These are phyloP conservation scores for Lamellibrachia columna DNA, from an alignment of 2,888 invertebrate genomes.

Conservation along the genomic window DNA sequence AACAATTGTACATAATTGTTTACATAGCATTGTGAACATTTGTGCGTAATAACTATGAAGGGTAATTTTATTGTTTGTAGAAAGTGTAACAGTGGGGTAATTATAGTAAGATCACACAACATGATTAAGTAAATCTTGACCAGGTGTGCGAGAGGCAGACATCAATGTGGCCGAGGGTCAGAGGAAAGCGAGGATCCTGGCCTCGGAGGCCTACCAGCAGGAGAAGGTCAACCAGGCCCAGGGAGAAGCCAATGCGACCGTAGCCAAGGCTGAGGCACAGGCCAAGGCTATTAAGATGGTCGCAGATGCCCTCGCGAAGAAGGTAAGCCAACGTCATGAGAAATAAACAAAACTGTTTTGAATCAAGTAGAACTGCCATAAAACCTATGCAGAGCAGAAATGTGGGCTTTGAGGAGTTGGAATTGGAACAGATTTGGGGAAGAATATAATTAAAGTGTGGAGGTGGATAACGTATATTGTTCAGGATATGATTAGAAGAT, in stretches of 20 bases:
- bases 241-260: conserved; percentile 86
- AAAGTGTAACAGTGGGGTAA: neutral
- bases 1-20: no score
- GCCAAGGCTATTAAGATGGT: conserved; percentile 84
- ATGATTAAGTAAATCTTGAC: conserved; percentile 18
- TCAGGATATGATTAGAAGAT: no score
- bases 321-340: conserved; percentile 29
- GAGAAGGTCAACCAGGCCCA: conserved; percentile 86
- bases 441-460: no score
- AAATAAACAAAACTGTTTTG: neutral
- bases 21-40: no score
- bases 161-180: conserved; percentile 98
- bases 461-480: no score
- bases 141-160: conserved; percentile 73
- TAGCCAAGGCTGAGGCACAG: conserved; percentile 87
- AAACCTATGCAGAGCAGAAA: neutral
- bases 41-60: no score
- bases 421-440: no score
- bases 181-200: conserved; percentile 87
- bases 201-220: conserved; percentile 92
- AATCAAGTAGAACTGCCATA: neutral
- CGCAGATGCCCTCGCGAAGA: conserved; percentile 66
- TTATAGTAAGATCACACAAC: neutral
- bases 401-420: no score
- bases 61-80: neutral